Evolutionary conservation across 2,113 vertebrate species (phyloP).

Genomic region (Centrocercus urophasianus): DNA sequence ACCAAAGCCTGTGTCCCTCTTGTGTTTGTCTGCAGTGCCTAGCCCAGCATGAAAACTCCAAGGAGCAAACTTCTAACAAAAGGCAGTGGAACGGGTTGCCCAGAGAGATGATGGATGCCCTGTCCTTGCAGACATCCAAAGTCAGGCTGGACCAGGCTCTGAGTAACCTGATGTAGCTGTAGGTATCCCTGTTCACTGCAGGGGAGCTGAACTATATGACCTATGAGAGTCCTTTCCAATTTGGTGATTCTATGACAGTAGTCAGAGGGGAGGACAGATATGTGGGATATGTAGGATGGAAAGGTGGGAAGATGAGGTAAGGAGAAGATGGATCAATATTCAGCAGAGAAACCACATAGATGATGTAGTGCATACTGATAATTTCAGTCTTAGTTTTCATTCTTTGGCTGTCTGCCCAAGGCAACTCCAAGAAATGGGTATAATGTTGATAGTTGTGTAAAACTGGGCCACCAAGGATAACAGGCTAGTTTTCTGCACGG

Average conservation of each 20-base stretch:
- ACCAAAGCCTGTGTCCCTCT: not conserved
- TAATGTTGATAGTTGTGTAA: not conserved
- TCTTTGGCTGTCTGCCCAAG: not conserved
- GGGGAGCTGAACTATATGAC: too few relatives aligned
- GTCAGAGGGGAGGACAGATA: not conserved
- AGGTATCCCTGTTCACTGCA: too few relatives aligned
- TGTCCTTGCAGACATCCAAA: too few relatives aligned
- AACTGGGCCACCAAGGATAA: not conserved
- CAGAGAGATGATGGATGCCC: too few relatives aligned
- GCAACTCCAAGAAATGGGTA: not conserved
- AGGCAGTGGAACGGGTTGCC: not conserved
- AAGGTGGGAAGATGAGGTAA: not conserved
- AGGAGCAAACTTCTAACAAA: not conserved
- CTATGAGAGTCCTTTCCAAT: too few relatives aligned
- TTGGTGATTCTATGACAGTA: too few relatives aligned
- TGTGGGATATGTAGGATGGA: not conserved
- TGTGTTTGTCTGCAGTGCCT: not conserved
- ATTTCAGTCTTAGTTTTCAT: not conserved
- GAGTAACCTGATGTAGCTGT: too few relatives aligned
- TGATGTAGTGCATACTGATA: accelerated
- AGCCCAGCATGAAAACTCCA: not conserved
- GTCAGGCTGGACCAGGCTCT: too few relatives aligned
- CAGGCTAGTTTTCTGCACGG: accelerated
- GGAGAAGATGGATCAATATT: not conserved
- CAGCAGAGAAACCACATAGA: not conserved